A percentile compares a stretch with the other conserved stretches of the same genome.
phyloP scores from a whole-genome alignment of 2,888 invertebrate genomes.

The Noctuana brunneofusca region DNA sequence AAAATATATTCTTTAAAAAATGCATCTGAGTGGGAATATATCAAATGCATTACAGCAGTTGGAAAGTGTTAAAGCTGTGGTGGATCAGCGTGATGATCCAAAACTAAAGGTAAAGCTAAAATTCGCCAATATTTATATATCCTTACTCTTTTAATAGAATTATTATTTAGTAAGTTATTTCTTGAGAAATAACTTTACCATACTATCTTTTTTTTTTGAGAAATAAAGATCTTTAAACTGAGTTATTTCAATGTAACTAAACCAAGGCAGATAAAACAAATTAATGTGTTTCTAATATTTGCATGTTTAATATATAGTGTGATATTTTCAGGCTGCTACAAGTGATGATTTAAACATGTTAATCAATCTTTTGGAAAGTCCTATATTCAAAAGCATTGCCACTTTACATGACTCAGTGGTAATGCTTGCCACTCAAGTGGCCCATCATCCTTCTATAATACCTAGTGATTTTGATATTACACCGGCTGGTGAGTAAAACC shows the following conservation, averaged over 20 bases:
- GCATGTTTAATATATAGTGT: neutral
- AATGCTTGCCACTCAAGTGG: conserved; percentile 92
- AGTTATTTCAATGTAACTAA: no score
- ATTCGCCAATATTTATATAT: neutral
- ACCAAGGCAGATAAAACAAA: no score
- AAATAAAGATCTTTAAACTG: no score
- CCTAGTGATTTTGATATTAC: conserved; percentile 97
- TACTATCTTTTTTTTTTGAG: no score
- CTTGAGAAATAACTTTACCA: no score
- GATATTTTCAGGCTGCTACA: conserved; percentile 71
- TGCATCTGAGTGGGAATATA: conserved; percentile 88
- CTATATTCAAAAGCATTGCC: conserved; percentile 94
- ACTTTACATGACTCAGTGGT: conserved; percentile 95
- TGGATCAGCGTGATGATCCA: conserved; percentile 92
- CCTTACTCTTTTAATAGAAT: no score
- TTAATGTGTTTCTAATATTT: no score
- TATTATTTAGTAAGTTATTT: no score
- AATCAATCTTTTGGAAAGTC: conserved; percentile 93
- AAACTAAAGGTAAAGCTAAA: conserved; percentile 85
- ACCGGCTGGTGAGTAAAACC: conserved; percentile 86
- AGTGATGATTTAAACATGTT: conserved; percentile 92
- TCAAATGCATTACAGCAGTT: conserved; percentile 94
- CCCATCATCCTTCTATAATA: conserved; percentile 95
- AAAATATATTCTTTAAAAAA: conserved; percentile 55
- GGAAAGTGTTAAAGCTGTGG: conserved; percentile 93